These are phyloP conservation scores for Sepiola atlantica DNA, from an alignment of 2,888 invertebrate species.

Conservation along the genomic window DNA sequence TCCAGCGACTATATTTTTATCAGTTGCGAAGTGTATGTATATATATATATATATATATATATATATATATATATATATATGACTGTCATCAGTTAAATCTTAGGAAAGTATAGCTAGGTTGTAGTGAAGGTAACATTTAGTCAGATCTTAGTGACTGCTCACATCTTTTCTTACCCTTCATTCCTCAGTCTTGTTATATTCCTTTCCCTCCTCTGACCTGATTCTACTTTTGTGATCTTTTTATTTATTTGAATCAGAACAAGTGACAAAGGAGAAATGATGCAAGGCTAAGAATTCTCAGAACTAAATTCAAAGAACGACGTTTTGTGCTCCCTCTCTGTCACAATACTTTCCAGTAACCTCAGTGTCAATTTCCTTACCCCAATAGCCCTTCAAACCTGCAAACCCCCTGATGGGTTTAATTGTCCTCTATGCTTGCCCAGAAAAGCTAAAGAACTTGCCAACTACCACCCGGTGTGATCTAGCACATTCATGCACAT, in stretches of 20 bases:
- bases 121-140: not conserved
- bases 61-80: not conserved
- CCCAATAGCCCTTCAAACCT: not conserved
- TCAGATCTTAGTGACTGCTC: not conserved
- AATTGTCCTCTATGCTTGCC: constrained; percentile 4
- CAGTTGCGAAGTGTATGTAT: no score
- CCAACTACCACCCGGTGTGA: not conserved
- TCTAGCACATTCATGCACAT: not conserved
- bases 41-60: no score
- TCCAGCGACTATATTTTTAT: no score
- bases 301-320: not conserved
- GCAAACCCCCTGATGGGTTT: not conserved
- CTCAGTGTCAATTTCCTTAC: not conserved
- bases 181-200: not conserved
- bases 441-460: not conserved
- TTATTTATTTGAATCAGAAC: not conserved
- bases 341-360: not conserved
- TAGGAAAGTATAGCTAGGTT: not conserved
- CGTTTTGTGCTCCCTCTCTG: not conserved
- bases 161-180: not conserved
- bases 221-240: not conserved
- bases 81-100: not conserved
- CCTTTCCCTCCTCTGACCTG: not conserved
- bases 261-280: not conserved
- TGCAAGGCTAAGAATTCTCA: not conserved